Base-by-base conservation (phyloP, 2,113 vertebrate genomes). In the Calidris pygmaea region DNA sequence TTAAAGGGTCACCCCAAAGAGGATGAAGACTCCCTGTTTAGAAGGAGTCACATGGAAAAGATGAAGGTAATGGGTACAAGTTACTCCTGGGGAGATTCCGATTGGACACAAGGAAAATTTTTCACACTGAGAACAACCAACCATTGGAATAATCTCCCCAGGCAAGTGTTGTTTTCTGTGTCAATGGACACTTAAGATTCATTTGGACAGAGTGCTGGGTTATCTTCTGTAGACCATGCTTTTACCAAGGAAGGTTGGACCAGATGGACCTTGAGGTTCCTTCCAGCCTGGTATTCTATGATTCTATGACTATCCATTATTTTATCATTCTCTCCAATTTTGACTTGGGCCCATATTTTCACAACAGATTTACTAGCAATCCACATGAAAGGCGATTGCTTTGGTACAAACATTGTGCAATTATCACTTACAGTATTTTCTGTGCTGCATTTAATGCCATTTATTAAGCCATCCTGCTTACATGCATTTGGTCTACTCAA, bases 251-350 rank as follows among this genome's bases (percentile, higher is more conserved):
- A 59, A 52, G 6, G 2, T 56, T 76, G 30, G 37, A 39, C 3
- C 17, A 18, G 8, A 10, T 63, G 24, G 41, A 41, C 21, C 11
- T 71, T 71, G 27, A 75, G 4, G 15, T 47, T 29, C 9, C 26
- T 90, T 58, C 45, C 58, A 37, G 4, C 3, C 22, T 27, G 29
- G 0, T 9, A 43, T 37, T 60, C 19, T 34, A 1, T 2, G 1
- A 29, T 32, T 82, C n/a, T 52, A 21, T 45, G 29, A 66, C 30
- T 24, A 50, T 22, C 4, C 32, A 39, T 26, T 50, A n/a, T 27
- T 87, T 50, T 15, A n/a, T 12, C 9, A 17, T 43, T 34, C 12
- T 73, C 7, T 32, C 7, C 14, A 55, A 1, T 5, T 85, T 20
- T 79, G n/a, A 78, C 22, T 50, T 18, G 0, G 91, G 19, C 2